Base-by-base conservation (phyloP, 2,113 vertebrate species). In the Halcyon malimbica region DNA sequence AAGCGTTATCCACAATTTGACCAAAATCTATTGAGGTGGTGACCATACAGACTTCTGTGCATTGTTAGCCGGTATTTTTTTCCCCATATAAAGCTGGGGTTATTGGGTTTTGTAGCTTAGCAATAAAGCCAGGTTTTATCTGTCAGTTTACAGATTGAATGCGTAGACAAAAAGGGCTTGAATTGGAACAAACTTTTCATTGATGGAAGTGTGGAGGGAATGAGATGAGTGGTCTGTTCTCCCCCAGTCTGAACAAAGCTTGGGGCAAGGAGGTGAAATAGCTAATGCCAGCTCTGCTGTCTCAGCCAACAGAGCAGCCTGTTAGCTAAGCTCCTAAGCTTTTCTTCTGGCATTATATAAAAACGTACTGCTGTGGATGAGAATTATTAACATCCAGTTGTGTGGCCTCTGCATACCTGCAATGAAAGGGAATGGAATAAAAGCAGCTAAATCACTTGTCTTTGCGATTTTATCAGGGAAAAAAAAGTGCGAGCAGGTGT, bases 251-350 rank as follows among this genome's bases (percentile, higher is more conserved):
- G 79, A 90, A 48, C 26, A 88, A 86, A 63, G 39, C 88, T 89
- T 37, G 56, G 54, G 62, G 64, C 78, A 80, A 63, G 60, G 57
- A 51, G 39, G 54, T 26, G 76, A 94, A 84, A 56, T 24, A 71
- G 42, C n/a, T 83, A 65, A 59, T 89, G 76, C 88, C 71, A 90
- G 25, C 37, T 94, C 75, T 90, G 35, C 83, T 79, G 37, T 85
- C 67, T 94, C 51, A 81, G 79, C 76, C 85, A 75, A 83, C 35
- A 57, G 84, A 87, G 31, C 70, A 78, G 65, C 54, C 69, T 56
- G 85, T 91, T 89, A 87, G 70, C 82, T 97, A 69, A 96, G 88
- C 62, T 93, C 83, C 81, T 91, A 57, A 79, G 82, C 79, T 89
- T 95, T 51, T 67, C 70, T 96, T 87, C 87, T 77, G 73, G 59